A percentile compares a stretch with the other conserved stretches of the same genome.
phyloP scores from a whole-genome alignment of 2,797 vertebrate genomes.

The Lacerta bilineata region DNA sequence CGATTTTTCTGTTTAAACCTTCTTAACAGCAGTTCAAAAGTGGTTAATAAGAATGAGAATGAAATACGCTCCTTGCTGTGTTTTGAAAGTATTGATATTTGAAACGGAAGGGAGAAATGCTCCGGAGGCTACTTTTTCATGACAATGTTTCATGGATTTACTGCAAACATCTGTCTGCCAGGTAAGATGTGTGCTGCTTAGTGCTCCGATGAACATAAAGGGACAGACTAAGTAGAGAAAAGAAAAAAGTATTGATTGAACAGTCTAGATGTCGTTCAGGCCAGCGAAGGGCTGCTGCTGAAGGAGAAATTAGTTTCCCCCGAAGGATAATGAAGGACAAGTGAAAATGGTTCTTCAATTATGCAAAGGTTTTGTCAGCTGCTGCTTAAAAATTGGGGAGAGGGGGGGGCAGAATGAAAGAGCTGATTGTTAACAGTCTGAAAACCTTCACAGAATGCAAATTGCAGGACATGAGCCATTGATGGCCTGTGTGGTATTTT shows the following conservation, averaged over 20 bases:
- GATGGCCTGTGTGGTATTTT: constrained; percentile 34
- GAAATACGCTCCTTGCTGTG: constrained; percentile 61
- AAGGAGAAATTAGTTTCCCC: constrained; percentile 60
- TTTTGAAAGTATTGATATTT: constrained; percentile 68
- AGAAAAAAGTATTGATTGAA: constrained; percentile 40
- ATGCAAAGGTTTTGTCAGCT: constrained; percentile 41
- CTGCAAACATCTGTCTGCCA: constrained; percentile 69
- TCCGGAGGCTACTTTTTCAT: constrained; percentile 68
- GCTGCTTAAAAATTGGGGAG: background rate
- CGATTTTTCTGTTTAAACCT: constrained; percentile 34
- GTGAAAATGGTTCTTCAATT: constrained; percentile 29
- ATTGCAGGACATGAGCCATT: background rate
- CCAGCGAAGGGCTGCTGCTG: constrained; percentile 11
- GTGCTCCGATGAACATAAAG: constrained; percentile 36
- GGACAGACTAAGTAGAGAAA: constrained; percentile 10
- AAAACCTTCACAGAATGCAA: constrained; percentile 23
- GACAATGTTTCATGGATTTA: constrained; percentile 72
- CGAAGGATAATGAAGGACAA: constrained; percentile 46
- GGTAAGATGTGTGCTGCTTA: constrained; percentile 49
- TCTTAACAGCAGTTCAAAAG: constrained; percentile 58
- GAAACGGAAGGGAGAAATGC: constrained; percentile 64
- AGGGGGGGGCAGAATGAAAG: background rate
- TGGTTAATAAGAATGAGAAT: constrained; percentile 45
- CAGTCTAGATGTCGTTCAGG: background rate
- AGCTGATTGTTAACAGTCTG: background rate